Percentiles rank a stretch among this genome's conserved stretches.
phyloP scores from a whole-genome alignment of 2,113 vertebrate genomes.

The Gobio gobio region DNA sequence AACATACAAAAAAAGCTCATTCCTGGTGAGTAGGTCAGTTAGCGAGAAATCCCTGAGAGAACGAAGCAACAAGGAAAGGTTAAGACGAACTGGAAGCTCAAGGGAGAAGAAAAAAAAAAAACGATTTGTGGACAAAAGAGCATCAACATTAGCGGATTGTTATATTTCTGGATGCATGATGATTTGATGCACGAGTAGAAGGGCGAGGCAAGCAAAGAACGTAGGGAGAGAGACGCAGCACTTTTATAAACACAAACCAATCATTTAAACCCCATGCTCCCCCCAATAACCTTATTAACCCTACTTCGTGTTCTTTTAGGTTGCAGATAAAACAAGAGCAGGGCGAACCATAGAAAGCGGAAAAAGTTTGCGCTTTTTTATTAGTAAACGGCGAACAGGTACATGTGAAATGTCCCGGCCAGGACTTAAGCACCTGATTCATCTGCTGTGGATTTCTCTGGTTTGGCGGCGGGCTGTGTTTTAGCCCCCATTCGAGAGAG shows the following conservation, averaged over 20 bases:
- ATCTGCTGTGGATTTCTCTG: constrained; percentile 81
- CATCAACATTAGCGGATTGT: not conserved
- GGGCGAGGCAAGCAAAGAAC: not conserved
- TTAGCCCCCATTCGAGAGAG: constrained; percentile 83
- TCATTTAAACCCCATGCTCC: not conserved
- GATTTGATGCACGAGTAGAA: not conserved
- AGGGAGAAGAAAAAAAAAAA: not conserved
- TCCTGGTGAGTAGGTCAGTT: constrained; percentile 49
- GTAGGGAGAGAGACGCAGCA: not conserved
- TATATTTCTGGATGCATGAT: not conserved
- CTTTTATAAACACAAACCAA: not conserved
- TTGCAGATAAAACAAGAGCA: constrained; percentile 44
- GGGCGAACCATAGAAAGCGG: not conserved
- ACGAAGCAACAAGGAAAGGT: constrained; percentile 10
- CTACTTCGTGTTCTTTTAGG: not conserved
- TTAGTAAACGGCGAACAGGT: constrained; percentile 50
- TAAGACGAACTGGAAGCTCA: constrained; percentile 43
- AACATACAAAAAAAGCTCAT: constrained; percentile 58
- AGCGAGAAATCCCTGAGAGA: constrained; percentile 37
- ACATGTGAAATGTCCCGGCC: constrained; percentile 33
- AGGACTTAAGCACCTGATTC: constrained; percentile 82
- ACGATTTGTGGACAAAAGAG: not conserved
- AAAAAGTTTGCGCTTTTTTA: constrained; percentile 58
- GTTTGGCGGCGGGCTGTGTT: constrained; percentile 72
- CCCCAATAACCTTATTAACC: not conserved